Base-by-base conservation (phyloP, 2,888 invertebrate species). In the Lasioglossum vierecki region DNA sequence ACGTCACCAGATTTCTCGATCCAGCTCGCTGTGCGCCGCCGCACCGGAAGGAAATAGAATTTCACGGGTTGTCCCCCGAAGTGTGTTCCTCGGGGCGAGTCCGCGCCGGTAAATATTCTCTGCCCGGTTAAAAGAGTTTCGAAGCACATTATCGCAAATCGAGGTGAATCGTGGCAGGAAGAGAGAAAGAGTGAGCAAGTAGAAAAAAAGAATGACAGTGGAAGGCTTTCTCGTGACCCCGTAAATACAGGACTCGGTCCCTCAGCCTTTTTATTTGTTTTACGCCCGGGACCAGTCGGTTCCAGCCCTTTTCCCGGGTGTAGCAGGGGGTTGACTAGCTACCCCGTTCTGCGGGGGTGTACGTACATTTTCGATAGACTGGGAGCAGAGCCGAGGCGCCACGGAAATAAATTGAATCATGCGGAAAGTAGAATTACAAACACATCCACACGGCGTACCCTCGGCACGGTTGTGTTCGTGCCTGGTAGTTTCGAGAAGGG, bases 391-490 rank as follows among this genome's bases (percentile, higher is more conserved):
- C 76, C 83, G 26, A 82, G 79, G 66, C 82, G 75, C 71, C 82
- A 80, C 66, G 80, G 80, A 82, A 85, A 83, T 87, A 87, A 89
- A 87, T 87, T 75, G 85, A 89, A 87, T 84, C 84, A 82, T 72
- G 86, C 76, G 82, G 75, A 82, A 78, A 86, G 80, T 83, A 82
- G 83, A 86, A 86, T 83, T 83, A 87, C 86, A 74, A 83, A 83
- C 80, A 83, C 86, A 82, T 80, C 78, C 76, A 70, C 85, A 49
- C 22, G 72, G 63, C 75, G 73, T 63, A 44, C n/a, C 30, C 74
- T 15, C n/a, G 18, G 75, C 26, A 4, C 41, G 26, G 44, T 39
- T 35, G n/a, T 35, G 53, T n/a, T 46, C 26, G 79, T 73, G 44
- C 39, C 83, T 85, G 71, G 60, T 80, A 84, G 78, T 78, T 84